These are phyloP conservation scores for Tonatia bakeri DNA, from an alignment of 2,113 vertebrate genomes.

Conservation along the genomic window DNA sequence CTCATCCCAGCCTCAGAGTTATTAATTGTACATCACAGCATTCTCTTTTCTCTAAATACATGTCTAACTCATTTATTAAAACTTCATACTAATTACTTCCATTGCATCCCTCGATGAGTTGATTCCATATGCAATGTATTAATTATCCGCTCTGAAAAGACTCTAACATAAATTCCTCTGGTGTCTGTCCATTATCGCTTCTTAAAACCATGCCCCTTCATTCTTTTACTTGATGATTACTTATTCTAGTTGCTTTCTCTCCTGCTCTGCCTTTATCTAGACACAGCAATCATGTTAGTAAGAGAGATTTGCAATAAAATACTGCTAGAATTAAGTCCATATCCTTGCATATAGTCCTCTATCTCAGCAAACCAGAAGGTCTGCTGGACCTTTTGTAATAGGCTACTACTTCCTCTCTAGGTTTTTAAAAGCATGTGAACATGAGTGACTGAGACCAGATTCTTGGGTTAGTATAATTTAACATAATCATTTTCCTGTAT, in stretches of 20 bases:
- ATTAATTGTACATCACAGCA: conserved; percentile 74
- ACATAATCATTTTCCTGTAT: not conserved
- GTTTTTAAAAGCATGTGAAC: not conserved
- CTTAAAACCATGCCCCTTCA: conserved; percentile 61
- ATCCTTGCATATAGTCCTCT: not conserved
- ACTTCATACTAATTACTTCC: conserved; percentile 76
- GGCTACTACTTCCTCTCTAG: not conserved
- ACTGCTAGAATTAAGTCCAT: not conserved
- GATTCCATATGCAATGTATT: conserved; percentile 74
- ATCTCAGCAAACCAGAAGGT: not conserved
- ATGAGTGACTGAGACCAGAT: not conserved
- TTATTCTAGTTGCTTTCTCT: conserved; percentile 58
- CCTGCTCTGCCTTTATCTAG: not conserved
- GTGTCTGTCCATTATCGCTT: conserved; percentile 66
- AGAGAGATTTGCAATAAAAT: not conserved
- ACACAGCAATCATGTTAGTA: not conserved
- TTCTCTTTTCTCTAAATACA: conserved; percentile 70
- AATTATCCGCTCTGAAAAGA: conserved; percentile 71
- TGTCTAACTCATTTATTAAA: conserved; percentile 75
- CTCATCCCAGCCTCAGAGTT: conserved; percentile 53
- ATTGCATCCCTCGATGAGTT: conserved; percentile 67
- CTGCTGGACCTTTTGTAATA: not conserved
- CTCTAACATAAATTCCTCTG: conserved; percentile 67
- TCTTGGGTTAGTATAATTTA: not conserved
- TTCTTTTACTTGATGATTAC: conserved; percentile 58